Base-by-base conservation (phyloP, 2,113 vertebrate species). In the Cavia aperea region DNA sequence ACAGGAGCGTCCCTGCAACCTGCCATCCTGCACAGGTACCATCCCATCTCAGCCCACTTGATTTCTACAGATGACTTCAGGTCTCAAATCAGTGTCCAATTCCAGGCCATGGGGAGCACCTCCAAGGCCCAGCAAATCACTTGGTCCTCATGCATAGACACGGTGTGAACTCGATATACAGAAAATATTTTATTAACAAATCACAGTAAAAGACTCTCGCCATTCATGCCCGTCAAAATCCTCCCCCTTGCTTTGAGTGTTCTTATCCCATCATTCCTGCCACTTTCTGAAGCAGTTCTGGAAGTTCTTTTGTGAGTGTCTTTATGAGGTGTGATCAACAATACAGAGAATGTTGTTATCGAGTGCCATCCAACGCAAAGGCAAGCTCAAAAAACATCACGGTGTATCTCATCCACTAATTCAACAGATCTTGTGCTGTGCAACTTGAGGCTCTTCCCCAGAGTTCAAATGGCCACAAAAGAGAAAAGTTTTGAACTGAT, bases 1-100 rank as follows among this genome's bases (percentile, higher is more conserved):
- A 19, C 98, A 99, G 96, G 97, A 98, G 91, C 97, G 92, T 13
- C 96, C 97, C 9, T 99, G 99, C 96, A 99, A 99, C 97, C 94
- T 99, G 81, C 98, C 98, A 0, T 98, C 98, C 62, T 99, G 99
- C 95, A 91, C 97, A 95, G 98, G 98, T 99, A 3, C 23, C 82
- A 43, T 46, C 60, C 5, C 51, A 2, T 31, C 26, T 43, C 14
- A 73, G 66, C 36, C 33, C 33, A 51, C 43, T 43, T 4, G 11
- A 6, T 31, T 66, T 85, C 84, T 68, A 7, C 14, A 2, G 26
- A 15, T n/a, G 39, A n/a, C 26, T 7, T 51, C 62, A 60, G 11
- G 77, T 46, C 78, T 66, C 15, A 21, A 6, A 29, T 68, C 49
- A 1, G 2, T 26, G 31, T 29, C 73, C 75, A n/a, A 60, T 18